Evolutionary conservation across 2,888 invertebrate genomes (phyloP).

Genomic region (Sipha maydis): DNA sequence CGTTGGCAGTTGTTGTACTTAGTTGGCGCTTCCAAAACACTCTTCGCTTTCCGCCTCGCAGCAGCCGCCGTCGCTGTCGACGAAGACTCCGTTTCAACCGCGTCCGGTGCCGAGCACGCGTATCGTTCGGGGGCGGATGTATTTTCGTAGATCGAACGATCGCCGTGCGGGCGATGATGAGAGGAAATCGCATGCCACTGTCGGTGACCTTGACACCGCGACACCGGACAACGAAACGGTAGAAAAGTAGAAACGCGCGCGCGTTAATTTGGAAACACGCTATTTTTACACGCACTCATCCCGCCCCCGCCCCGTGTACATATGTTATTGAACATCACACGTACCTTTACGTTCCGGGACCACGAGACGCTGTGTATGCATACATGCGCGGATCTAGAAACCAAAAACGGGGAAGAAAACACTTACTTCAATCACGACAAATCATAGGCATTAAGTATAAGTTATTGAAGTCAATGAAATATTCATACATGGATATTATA

Average conservation of each 20-base stretch:
- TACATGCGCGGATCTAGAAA: no score
- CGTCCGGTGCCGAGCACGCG: background rate
- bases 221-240: background rate
- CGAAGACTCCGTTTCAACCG: background rate
- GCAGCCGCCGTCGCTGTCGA: background rate
- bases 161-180: background rate
- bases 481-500: no score
- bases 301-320: background rate
- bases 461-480: no score
- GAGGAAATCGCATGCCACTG: background rate
- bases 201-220: conserved; percentile 1
- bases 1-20: background rate
- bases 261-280: background rate
- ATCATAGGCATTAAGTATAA: no score
- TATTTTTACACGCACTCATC: background rate
- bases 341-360: no score
- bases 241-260: background rate
- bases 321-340: no score
- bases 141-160: conserved; percentile 18
- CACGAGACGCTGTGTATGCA: no score
- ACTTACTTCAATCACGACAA: no score
- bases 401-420: no score
- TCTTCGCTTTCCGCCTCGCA: background rate
- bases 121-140: conserved; percentile 18
- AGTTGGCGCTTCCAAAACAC: background rate